Conservation (phyloP, 1,140 invertebrate species). For the Chironomus tepperi region DNA sequence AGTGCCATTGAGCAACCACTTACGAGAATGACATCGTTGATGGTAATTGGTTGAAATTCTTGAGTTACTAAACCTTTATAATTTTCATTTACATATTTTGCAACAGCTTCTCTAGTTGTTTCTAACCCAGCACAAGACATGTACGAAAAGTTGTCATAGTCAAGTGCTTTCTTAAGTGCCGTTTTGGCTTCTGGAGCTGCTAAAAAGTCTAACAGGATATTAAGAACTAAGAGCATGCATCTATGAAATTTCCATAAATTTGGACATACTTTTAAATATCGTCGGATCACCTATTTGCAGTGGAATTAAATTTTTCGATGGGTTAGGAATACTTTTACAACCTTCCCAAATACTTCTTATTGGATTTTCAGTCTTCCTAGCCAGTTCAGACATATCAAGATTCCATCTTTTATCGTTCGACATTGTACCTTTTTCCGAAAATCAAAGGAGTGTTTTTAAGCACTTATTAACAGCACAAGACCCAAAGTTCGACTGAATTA, state of each 20-base stretch:
- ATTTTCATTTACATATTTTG: slow-evolving; percentile 48
- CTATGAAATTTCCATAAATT: not conserved
- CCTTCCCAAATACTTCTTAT: slow-evolving; percentile 2
- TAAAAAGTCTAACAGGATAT: not conserved
- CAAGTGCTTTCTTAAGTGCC: slow-evolving; percentile 17
- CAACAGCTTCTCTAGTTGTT: slow-evolving; percentile 65
- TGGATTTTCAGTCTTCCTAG: not conserved
- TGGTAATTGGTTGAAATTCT: slow-evolving; percentile 52
- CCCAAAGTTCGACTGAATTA: too few relatives aligned
- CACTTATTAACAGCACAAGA: too few relatives aligned
- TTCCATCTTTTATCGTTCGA: not conserved
- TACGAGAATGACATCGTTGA: slow-evolving; percentile 80
- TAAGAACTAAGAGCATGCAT: not conserved
- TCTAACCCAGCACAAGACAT: slow-evolving; percentile 14
- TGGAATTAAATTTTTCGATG: not conserved
- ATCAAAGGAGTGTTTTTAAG: too few relatives aligned
- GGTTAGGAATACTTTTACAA: not conserved
- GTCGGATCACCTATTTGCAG: not conserved
- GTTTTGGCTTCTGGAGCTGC: slow-evolving; percentile 1
- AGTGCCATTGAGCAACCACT: slow-evolving; percentile 88
- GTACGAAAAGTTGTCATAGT: slow-evolving; percentile 16
- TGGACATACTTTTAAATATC: slow-evolving; percentile 11
- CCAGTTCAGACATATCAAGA: not conserved
- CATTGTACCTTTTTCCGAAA: too few relatives aligned
- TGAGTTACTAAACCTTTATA: not conserved